Evolutionary conservation across 2,888 invertebrate species (phyloP), one percentile per base, ranked within the genome.

Genomic region (Chrysopilus asiliformis): DNA sequence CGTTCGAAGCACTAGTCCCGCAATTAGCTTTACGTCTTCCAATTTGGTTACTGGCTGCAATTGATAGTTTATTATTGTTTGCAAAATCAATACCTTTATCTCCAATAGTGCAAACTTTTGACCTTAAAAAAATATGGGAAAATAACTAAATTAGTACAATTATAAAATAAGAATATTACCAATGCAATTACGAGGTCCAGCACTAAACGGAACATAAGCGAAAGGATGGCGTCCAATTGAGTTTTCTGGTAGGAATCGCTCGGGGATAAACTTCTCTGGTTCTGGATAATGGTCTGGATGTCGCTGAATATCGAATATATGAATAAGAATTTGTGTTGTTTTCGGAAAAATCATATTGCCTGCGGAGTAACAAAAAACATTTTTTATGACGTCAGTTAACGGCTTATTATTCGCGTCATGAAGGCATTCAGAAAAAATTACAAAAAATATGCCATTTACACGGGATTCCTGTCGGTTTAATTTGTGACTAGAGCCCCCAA

Each of bases 81-180:
- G 64, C 12, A 70, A 66, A 14, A 78, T 49, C 2, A 73, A 50
- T 38, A 71, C 66, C 53, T 71, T 70, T 10, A 76, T 68, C 53
- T 79, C 78, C 26, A 74, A 51, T 56, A 74, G 68, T 0, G 78
- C 77, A 49, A 74, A 79, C 44, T 71, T 68, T 55, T 77, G 71
- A n/a, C 79, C 76, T 75, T 27, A 14, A 39, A 27, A 13, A 16
- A 8, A n/a, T n/a, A n/a, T n/a, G 9, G 22, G 2, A 16, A 3
- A 37, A 37, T 12, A 25, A 20, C n/a, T n/a, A n/a, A n/a, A n/a
- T n/a, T n/a, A n/a, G n/a, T n/a, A n/a, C n/a, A n/a, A n/a, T n/a
- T n/a, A 8, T 16, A 27, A 24, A 16, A 14, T 20, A 2, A 3
- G 4, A 14, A 59, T 73, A n/a, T 75, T 70, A 26, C 69, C 67